Evolutionary conservation across 2,113 vertebrate genomes (phyloP).

Genomic region (Phaethornis superciliosus): DNA sequence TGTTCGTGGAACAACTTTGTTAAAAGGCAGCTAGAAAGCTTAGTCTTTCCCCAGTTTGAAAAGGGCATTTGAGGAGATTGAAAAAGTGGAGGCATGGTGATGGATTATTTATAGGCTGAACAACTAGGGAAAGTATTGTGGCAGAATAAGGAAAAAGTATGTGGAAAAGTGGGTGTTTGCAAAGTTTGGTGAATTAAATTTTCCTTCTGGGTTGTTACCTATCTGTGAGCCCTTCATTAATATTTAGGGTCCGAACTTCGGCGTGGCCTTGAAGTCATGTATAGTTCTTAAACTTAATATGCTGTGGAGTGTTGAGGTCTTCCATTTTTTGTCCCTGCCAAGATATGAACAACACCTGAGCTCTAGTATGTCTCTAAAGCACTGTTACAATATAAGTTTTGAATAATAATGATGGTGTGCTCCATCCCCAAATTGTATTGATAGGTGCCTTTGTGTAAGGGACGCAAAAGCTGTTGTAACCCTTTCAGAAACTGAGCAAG

Average conservation of each 20-base stretch:
- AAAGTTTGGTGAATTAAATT: neutral
- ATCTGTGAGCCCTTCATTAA: neutral
- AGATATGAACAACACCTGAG: neutral
- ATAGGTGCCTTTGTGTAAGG: neutral
- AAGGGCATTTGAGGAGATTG: neutral
- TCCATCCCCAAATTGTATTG: neutral
- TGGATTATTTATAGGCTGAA: conserved; percentile 3
- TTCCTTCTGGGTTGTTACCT: neutral
- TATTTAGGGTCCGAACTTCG: neutral
- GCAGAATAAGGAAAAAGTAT: neutral
- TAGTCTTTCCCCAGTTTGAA: neutral
- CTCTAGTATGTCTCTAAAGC: neutral
- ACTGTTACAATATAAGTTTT: neutral
- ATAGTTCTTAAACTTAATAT: neutral
- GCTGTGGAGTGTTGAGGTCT: neutral
- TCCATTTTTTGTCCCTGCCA: neutral
- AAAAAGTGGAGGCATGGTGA: neutral
- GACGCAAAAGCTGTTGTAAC: neutral
- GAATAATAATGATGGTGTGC: neutral
- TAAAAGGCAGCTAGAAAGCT: conserved; percentile 2
- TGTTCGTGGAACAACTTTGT: neutral
- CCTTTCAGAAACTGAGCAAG: neutral
- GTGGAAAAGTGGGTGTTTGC: neutral
- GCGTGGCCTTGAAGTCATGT: neutral
- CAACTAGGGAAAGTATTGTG: neutral